Evolutionary conservation across 2,797 vertebrate species (phyloP), one percentile per base, ranked within the genome.

Genomic region (Hyperoplus lanceolatus): DNA sequence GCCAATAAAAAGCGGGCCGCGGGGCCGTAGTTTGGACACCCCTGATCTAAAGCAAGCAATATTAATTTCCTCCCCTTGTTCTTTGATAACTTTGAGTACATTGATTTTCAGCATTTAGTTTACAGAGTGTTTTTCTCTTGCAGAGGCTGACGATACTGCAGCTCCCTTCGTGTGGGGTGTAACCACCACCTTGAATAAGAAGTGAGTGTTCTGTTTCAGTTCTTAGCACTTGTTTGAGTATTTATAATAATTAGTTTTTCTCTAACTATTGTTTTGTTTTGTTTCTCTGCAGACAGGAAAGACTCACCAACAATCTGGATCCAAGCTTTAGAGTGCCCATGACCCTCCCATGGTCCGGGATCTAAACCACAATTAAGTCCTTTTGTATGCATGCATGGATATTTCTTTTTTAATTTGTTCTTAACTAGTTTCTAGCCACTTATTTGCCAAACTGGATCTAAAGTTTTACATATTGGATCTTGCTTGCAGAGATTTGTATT

Each of bases 311-410:
- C 77, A 93, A 87, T 74, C 88, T 94, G 38, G 84, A 85, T 16
- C 75, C 90, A 46, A 84, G 77, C 56, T 84, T 94, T 50, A 90
- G 96, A 48, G 79, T 87, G 10, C 96, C 96, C 18, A 94, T 84
- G 65, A 92, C 88, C 57, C 78, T 97, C 56, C 96, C 96, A 0
- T 95, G 95, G 96, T 91, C 91, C 87, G 56, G 62, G 70, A 2
- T 89, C 62, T 83, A 73, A 93, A 72, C 82, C 41, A 2, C 81
- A 45, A 62, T 65, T 11, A 16, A 14, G 0, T 13, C 8, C 29
- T 29, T 29, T 29, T 56, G 5, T 4, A 0, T 55, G 9, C 53
- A 54, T 73, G 42, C 18, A 54, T 41, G 1, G 3, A 11, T 42
- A 10, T 39, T 58, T 69, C 1, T 57, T 72, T 56, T 65, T 15